phyloP scores from a whole-genome alignment of 2,797 vertebrate species.

The Galago senegalensis region DNA sequence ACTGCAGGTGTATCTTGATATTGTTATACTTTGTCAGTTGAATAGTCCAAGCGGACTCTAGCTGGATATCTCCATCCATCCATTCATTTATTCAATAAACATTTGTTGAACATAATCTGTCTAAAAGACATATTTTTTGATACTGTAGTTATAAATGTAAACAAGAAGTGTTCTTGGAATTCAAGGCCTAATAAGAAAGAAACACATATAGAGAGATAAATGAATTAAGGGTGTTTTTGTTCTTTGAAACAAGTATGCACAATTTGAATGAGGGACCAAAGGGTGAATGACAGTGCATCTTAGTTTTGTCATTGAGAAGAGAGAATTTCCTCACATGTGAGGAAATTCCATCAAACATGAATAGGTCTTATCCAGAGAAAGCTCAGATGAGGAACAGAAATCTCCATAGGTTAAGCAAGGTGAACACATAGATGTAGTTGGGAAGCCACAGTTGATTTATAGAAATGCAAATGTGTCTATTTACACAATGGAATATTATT shows the following conservation, averaged over 20 bases:
- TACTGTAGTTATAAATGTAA: too few species aligned
- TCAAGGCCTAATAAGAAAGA: background rate
- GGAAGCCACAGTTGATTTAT: background rate
- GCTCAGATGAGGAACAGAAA: background rate
- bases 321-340: background rate
- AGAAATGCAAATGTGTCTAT: background rate
- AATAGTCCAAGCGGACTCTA: background rate
- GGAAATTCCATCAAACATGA: background rate
- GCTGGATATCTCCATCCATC: background rate
- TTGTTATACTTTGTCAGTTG: background rate
- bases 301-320: background rate
- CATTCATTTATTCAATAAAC: background rate
- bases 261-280: background rate
- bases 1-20: background rate
- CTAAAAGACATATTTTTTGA: background rate
- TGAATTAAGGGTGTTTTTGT: background rate
- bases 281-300: background rate
- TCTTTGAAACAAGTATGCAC: background rate
- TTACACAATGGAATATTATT: too few species aligned
- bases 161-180: background rate
- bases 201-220: background rate
- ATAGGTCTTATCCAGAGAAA: background rate
- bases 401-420: background rate
- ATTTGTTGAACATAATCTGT: background rate
- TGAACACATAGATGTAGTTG: background rate